Base-by-base conservation (phyloP, 2,797 vertebrate species). In the Lacerta viridis region DNA sequence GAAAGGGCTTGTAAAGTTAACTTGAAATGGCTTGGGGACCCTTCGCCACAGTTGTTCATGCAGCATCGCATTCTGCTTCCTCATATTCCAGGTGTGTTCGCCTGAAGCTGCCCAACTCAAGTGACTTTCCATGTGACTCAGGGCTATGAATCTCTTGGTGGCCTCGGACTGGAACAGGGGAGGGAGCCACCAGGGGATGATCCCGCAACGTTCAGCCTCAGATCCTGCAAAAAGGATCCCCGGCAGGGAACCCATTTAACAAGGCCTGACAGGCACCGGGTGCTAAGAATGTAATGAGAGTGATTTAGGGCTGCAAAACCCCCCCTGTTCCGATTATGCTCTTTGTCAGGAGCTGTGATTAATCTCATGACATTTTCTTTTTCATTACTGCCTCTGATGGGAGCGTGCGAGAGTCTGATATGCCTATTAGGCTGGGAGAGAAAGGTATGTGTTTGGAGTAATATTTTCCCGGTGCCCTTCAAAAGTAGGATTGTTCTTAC, bases 291-390 rank as follows among this genome's bases (percentile, higher is more conserved):
- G 81, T 84, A 88, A 91, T 87, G 66, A 83, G 76, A 76, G 79
- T 91, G 89, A 93, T 95, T 94, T 94, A 91, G 87, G 86, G 88
- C 84, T 80, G 87, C 81, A 92, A 91, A 94, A 83, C 46, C 79
- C 79, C 59, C 92, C 82, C 61, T 39, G 89, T 94, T 94, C 89
- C 86, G 92, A 83, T 91, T 94, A 90, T 91, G 89, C 29, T 81
- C 91, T 93, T 93, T 92, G 83, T 93, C 88, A 92, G 84, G 68
- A 92, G 50, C 90, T 80, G 46, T 90, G 91, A 95, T 94, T 87
- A 89, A 59, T 89, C 85, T 88, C 79, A 80, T 93, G 92, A 90
- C 84, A 94, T 94, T 94, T 94, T 90, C 76, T 92, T 94, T 94
- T 95, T 91, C 82, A 86, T 93, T 83, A 85, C 33, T 8, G 87